Percentiles rank a stretch among this genome's conserved stretches.
phyloP scores from a whole-genome alignment of 1,140 invertebrate genomes.

The Pseudoatta argentina region DNA sequence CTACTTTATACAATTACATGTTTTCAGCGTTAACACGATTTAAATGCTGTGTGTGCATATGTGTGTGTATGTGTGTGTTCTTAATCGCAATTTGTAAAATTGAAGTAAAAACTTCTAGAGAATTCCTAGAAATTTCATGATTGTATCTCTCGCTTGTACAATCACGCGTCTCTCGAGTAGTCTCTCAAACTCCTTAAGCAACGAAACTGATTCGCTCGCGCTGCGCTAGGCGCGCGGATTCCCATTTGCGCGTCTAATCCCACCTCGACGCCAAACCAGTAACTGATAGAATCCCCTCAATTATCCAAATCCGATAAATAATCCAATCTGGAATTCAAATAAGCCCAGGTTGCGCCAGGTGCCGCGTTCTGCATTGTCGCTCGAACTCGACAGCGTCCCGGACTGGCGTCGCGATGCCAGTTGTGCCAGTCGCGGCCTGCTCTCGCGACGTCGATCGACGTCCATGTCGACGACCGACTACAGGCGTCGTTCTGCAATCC shows the following conservation, averaged over 20 bases:
- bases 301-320: conserved; percentile 82
- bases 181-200: conserved; percentile 42
- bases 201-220: conserved; percentile 29
- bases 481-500: conserved; percentile 68
- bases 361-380: conserved; percentile 43
- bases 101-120: neutral
- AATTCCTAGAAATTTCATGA: neutral
- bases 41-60: neutral
- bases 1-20: neutral
- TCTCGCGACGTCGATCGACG: conserved; percentile 56
- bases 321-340: conserved; percentile 83
- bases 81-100: conserved; percentile 1
- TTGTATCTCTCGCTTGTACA: neutral
- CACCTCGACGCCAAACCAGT: conserved; percentile 51
- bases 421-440: conserved; percentile 39
- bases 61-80: no score
- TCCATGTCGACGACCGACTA: conserved; percentile 61
- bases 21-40: neutral
- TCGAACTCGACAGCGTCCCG: conserved; percentile 30
- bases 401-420: conserved; percentile 40
- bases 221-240: conserved; percentile 48
- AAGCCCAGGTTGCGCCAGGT: conserved; percentile 72
- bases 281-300: conserved; percentile 81
- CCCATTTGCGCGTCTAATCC: conserved; percentile 64
- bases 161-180: conserved; percentile 7